These are phyloP conservation scores for Zaprionus davidi DNA, from an alignment of 1,140 invertebrate species.

Conservation along the genomic window DNA sequence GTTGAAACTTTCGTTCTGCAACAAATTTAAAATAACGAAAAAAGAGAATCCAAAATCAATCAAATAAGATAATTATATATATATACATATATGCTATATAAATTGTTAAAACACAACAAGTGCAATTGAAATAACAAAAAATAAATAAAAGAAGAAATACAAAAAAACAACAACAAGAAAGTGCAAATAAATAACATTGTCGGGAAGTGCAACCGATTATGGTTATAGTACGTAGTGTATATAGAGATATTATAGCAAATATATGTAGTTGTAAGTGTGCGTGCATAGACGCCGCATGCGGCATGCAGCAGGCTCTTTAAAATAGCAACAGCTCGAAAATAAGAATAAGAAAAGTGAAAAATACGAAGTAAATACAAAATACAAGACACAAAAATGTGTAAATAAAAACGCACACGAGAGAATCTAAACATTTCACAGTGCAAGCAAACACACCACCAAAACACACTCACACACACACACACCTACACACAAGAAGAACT, in stretches of 20 bases:
- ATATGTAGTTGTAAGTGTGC: background rate
- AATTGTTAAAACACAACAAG: constrained; percentile 73
- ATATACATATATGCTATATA: constrained; percentile 8
- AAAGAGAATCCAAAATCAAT: constrained; percentile 21
- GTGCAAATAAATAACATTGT: constrained; percentile 68
- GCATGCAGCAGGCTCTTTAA: constrained; percentile 47
- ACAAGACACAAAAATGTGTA: constrained; percentile 44
- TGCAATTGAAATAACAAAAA: constrained; percentile 61
- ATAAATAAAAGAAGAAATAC: constrained; percentile 11
- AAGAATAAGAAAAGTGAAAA: constrained; percentile 20
- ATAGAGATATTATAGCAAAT: constrained; percentile 54
- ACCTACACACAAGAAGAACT: constrained; percentile 50
- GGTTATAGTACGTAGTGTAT: constrained; percentile 40
- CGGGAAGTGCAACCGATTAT: constrained; percentile 30
- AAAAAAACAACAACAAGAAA: constrained; percentile 51
- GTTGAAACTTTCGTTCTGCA: constrained; percentile 48
- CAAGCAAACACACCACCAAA: constrained; percentile 52
- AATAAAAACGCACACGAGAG: constrained; percentile 51
- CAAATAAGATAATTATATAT: constrained; percentile 5
- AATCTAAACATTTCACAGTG: constrained; percentile 59
- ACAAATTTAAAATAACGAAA: constrained; percentile 32
- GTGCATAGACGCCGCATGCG: constrained; percentile 37
- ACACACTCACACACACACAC: constrained; percentile 11
- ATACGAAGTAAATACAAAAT: constrained; percentile 22
- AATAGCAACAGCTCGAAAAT: constrained; percentile 35